phyloP scores from a whole-genome alignment of 2,797 vertebrate species.

The Setipinna tenuifilis region DNA sequence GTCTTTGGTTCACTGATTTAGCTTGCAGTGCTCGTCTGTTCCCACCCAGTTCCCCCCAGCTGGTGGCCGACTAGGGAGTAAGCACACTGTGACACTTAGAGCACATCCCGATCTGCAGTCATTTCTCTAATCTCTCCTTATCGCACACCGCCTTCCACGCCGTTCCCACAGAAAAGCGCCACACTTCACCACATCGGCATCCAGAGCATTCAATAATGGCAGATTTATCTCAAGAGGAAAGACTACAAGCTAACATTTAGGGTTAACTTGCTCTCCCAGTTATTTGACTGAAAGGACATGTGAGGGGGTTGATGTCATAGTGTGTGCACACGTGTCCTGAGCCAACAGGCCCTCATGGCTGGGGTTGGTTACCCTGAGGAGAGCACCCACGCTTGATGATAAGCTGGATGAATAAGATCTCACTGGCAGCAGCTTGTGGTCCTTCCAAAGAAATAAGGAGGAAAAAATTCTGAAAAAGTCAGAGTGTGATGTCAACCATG shows the following conservation, averaged over 20 bases:
- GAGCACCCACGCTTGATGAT: neutral
- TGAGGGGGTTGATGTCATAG: neutral
- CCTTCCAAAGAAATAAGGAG: neutral
- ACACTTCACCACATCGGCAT: slow-evolving; percentile 20
- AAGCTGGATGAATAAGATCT: neutral
- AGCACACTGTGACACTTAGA: slow-evolving; percentile 13
- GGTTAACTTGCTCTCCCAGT: slow-evolving; percentile 19
- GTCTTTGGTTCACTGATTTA: neutral
- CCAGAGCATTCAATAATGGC: slow-evolving; percentile 20
- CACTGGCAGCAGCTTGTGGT: neutral
- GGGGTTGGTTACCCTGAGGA: neutral
- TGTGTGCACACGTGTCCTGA: neutral
- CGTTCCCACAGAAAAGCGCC: slow-evolving; percentile 24
- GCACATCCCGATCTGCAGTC: slow-evolving; percentile 36
- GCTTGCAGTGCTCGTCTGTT: slow-evolving; percentile 15
- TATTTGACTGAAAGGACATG: slow-evolving; percentile 25
- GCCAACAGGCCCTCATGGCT: neutral
- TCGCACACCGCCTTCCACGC: slow-evolving; percentile 2
- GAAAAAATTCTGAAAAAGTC: neutral
- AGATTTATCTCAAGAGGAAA: neutral
- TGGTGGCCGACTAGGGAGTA: slow-evolving; percentile 7
- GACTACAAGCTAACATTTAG: slow-evolving; percentile 17
- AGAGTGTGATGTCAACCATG: neutral
- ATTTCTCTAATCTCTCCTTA: slow-evolving; percentile 24
- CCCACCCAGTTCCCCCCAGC: neutral